Conservation (phyloP, 2,113 vertebrate genomes). For the Nothoprocta perdicaria region DNA sequence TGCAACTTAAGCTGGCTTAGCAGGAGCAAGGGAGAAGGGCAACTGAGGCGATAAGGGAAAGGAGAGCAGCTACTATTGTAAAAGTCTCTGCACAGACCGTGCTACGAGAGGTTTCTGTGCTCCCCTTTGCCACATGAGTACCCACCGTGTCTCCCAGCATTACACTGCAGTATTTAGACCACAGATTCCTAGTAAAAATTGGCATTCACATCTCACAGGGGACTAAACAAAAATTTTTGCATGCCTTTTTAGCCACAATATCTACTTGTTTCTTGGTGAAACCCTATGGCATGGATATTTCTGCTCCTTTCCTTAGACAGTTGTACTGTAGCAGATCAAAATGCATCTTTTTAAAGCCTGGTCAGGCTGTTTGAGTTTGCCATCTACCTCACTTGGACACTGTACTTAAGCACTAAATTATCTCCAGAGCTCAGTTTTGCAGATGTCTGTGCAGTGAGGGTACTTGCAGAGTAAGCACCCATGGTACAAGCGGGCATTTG, state of each 20-base stretch:
- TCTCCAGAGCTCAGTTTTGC: background rate
- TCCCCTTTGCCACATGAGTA: background rate
- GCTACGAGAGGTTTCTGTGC: background rate
- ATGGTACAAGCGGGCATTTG: background rate
- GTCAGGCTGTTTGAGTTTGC: background rate
- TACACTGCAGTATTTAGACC: background rate
- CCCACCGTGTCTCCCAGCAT: background rate
- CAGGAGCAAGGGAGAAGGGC: background rate
- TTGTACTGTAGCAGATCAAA: background rate
- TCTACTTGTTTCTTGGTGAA: background rate
- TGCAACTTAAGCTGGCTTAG: background rate
- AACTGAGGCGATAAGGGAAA: background rate
- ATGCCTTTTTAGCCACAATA: background rate
- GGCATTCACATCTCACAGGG: background rate
- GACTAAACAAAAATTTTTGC: background rate
- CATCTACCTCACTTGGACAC: background rate
- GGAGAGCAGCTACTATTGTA: background rate
- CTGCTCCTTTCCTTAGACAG: background rate
- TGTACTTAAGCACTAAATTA: conserved; percentile 1
- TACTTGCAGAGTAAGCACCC: background rate
- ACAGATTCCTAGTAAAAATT: background rate
- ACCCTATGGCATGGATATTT: background rate
- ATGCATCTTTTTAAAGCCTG: background rate
- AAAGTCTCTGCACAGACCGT: background rate
- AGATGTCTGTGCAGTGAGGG: background rate